Conservation (phyloP, 2,888 invertebrate species). For the Monochamus alternatus region DNA sequence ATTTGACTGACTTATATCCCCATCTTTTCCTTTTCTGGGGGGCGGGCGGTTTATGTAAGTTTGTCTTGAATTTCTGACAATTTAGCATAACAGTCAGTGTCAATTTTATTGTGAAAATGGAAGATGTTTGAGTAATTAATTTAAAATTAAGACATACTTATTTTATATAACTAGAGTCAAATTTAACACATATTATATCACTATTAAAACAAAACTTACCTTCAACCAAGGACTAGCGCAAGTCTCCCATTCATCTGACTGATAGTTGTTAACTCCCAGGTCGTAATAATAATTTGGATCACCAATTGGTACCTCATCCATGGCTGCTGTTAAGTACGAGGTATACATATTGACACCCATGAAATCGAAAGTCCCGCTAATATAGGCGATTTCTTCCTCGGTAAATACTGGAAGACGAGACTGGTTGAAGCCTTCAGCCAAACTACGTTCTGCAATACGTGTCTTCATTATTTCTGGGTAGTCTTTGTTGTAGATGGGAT, state of each 20-base stretch:
- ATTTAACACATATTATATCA: not conserved
- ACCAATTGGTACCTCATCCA: slow-evolving; percentile 24
- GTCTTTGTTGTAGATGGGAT: slow-evolving; percentile 80
- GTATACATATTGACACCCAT: slow-evolving; percentile 87
- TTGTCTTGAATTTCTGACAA: no score
- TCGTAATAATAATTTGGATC: slow-evolving; percentile 4
- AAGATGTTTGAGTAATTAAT: no score
- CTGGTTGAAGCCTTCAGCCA: slow-evolving; percentile 74
- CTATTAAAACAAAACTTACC: slow-evolving; percentile 8
- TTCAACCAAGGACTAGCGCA: slow-evolving; percentile 31
- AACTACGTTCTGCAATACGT: slow-evolving; percentile 75
- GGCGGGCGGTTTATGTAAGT: no score
- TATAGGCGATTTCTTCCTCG: slow-evolving; percentile 72
- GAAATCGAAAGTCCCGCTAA: slow-evolving; percentile 74
- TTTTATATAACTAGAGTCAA: no score
- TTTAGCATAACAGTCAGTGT: no score
- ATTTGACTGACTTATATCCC: no score
- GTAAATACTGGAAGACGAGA: slow-evolving; percentile 79
- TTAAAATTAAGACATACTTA: no score
- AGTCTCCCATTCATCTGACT: slow-evolving; percentile 20
- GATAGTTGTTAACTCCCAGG: not conserved
- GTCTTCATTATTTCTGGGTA: slow-evolving; percentile 79
- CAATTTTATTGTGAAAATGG: no score
- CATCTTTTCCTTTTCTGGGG: no score
- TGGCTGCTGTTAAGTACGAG: slow-evolving; percentile 70